These are phyloP conservation scores for Sympetrum striolatum DNA, from an alignment of 2,888 invertebrate species.

Conservation along the genomic window DNA sequence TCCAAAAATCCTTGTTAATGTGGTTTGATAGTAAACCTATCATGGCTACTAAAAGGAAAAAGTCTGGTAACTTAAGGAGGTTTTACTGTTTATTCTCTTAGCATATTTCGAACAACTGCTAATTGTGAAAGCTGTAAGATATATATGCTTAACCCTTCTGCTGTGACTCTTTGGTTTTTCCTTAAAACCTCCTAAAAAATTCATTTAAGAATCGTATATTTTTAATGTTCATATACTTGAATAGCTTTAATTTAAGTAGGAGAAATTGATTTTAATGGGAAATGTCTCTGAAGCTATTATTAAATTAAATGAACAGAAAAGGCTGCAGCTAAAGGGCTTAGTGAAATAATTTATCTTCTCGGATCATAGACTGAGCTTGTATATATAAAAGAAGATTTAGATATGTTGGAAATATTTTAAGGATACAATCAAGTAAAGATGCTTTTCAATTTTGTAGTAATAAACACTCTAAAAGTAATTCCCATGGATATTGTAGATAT, in stretches of 20 bases:
- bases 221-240: too few relatives aligned
- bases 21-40: too few relatives aligned
- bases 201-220: too few relatives aligned
- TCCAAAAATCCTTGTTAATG: too few relatives aligned
- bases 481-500: background rate
- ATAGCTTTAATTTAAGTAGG: too few relatives aligned
- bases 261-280: too few relatives aligned
- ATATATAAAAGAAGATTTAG: background rate
- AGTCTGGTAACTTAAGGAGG: background rate
- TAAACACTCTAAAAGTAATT: background rate
- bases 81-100: background rate
- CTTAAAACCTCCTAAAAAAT: too few relatives aligned
- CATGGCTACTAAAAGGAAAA: background rate
- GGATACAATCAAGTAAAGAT: background rate
- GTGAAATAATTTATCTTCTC: background rate
- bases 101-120: background rate
- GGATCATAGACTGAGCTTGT: background rate
- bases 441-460: background rate
- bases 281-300: too few relatives aligned
- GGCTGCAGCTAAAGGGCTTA: background rate
- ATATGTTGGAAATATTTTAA: background rate
- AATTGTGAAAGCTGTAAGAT: background rate
- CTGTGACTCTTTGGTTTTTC: too few relatives aligned
- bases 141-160: too few relatives aligned
- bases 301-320: too few relatives aligned